Evolutionary conservation across 2,888 invertebrate genomes (phyloP), one percentile per base, ranked within the genome.

Genomic region (Acanthosepion pharaonis): DNA sequence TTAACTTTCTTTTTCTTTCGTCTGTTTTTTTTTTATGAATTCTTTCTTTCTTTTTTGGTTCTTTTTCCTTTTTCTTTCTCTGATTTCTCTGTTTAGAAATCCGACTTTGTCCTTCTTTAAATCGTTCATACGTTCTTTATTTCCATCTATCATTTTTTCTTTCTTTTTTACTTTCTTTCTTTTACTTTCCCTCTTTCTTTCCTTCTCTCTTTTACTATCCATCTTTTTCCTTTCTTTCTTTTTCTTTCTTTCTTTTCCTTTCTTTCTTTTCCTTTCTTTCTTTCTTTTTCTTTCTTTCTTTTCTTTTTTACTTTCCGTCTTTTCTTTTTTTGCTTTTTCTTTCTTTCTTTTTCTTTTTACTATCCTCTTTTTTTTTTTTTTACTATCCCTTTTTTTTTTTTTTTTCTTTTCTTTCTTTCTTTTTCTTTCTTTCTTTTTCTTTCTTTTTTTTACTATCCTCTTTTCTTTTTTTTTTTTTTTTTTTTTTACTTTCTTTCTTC

Each of bases 181-280:
- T 25, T 23, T 28, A 8, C 2, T 64, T 6, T 25, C 20, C 0
- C 1, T 25, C 25, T 64, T 64, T 25, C 8, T 64, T 8, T 25
- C 8, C 2, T 11, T n/a, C 0, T 3, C 11, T 33, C 33, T 33
- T 0, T 0, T n/a, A n/a, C n/a, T n/a, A n/a, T n/a, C n/a, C n/a
- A n/a, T n/a, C n/a, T n/a, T n/a, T n/a, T n/a, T n/a, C n/a, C 33
- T 33, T 33, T 33, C 33, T 33, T 33, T 33, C 33, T 28, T 11
- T n/a, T 9, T 78, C 28, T 78, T n/a, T 9, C 28, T 0, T 28
- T 8, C 9, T 28, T 78, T 28, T n/a, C 4, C n/a, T 28, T n/a
- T 28, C n/a, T n/a, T n/a, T n/a, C n/a, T n/a, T n/a, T n/a, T 1
- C n/a, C n/a, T 9, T n/a, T 15, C 8, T 5, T n/a, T 78, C 4